These are phyloP conservation scores for Heteronetta atricapilla DNA, from an alignment of 2,113 vertebrate genomes.

Conservation along the genomic window DNA sequence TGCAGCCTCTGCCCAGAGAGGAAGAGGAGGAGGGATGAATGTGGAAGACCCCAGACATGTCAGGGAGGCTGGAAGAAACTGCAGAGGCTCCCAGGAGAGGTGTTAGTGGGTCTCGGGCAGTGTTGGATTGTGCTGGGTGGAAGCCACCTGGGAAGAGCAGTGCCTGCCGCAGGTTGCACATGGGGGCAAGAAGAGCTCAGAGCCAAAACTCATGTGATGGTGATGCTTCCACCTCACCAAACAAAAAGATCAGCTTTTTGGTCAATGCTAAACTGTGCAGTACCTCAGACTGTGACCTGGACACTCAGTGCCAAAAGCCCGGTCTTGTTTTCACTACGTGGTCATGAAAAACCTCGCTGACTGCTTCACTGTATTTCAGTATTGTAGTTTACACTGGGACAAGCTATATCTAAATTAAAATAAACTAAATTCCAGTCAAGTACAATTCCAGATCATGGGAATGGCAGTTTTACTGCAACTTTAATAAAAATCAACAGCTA, in stretches of 20 bases:
- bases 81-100: not conserved
- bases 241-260: not conserved
- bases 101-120: not conserved
- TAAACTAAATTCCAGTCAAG: conserved; percentile 47
- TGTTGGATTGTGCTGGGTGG: not conserved
- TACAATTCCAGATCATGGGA: conserved; percentile 39
- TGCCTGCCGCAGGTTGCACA: too few species aligned
- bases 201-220: not conserved
- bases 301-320: not conserved
- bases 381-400: not conserved
- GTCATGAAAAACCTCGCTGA: not conserved
- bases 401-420: conserved; percentile 38
- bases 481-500: conserved; percentile 71
- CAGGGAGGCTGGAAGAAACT: not conserved
- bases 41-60: too few species aligned
- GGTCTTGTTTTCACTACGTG: not conserved
- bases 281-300: not conserved
- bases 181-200: not conserved
- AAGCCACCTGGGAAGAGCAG: not conserved
- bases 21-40: not conserved
- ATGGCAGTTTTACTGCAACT: conserved; percentile 61
- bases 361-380: not conserved
- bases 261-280: accelerated
- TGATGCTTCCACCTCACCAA: not conserved
- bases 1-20: not conserved